These are phyloP conservation scores for Cabera pusaria DNA, from an alignment of 2,888 invertebrate genomes.

Conservation along the genomic window DNA sequence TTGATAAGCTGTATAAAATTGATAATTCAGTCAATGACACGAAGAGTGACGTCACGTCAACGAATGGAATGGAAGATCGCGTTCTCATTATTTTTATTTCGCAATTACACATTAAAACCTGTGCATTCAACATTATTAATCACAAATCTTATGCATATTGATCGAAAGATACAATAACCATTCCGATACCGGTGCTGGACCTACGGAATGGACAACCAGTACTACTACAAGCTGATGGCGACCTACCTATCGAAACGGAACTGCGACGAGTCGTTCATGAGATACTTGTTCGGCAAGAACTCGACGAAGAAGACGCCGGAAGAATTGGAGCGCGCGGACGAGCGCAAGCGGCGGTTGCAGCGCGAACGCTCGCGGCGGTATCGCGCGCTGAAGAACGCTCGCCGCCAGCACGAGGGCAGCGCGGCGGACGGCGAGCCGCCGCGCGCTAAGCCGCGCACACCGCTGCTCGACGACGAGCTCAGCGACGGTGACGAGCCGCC, in stretches of 20 bases:
- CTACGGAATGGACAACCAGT: constrained; percentile 75
- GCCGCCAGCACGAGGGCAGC: constrained; percentile 68
- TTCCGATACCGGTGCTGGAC: constrained; percentile 17
- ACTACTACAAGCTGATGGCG: constrained; percentile 77
- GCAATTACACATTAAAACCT: no score
- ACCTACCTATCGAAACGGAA: constrained; percentile 76
- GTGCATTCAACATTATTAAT: no score
- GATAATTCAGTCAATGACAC: constrained; percentile 8
- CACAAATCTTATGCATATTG: constrained; percentile 37
- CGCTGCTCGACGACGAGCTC: constrained; percentile 59
- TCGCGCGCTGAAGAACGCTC: constrained; percentile 72
- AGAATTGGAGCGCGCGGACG: constrained; percentile 73
- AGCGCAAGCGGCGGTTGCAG: constrained; percentile 71
- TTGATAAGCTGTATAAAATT: neutral
- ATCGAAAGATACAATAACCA: constrained; percentile 5
- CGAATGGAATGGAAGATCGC: constrained; percentile 43
- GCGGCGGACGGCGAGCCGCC: constrained; percentile 50
- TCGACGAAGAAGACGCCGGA: constrained; percentile 72
- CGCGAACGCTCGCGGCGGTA: constrained; percentile 72
- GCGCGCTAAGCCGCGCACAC: constrained; percentile 52
- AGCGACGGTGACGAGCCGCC: constrained; percentile 75
- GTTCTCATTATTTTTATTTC: constrained; percentile 80
- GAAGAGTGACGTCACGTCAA: constrained; percentile 64
- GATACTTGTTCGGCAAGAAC: constrained; percentile 77
- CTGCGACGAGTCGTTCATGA: constrained; percentile 79